A percentile compares a stretch with the other conserved stretches of the same genome.
Evolutionary conservation across 2,797 vertebrate genomes (phyloP).

Genomic region (Masticophis lateralis): DNA sequence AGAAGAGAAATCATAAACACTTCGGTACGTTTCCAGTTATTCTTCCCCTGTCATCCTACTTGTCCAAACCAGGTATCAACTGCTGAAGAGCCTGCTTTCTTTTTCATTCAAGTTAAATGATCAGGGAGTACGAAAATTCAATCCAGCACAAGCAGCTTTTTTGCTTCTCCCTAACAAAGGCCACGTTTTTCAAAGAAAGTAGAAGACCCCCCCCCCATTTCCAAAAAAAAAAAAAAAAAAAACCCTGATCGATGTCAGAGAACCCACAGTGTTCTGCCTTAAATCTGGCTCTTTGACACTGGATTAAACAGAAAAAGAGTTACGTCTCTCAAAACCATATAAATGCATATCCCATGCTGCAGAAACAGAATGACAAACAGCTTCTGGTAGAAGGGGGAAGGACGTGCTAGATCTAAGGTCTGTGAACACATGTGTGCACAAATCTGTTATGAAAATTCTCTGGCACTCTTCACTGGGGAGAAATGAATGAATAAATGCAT

Average conservation of each 20-base stretch:
- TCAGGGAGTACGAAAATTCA: background rate
- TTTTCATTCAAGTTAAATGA: background rate
- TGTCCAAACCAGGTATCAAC: background rate
- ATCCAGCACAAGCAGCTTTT: background rate
- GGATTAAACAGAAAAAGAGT: conserved; percentile 64
- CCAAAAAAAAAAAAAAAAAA: conserved; percentile 36
- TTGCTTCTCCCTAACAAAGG: conserved; percentile 23
- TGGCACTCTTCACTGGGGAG: conserved; percentile 25
- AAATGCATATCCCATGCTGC: conserved; percentile 39
- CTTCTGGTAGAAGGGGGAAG: conserved; percentile 38
- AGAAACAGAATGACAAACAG: conserved; percentile 60
- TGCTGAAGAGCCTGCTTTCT: background rate
- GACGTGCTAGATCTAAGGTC: conserved; percentile 43
- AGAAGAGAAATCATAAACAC: background rate
- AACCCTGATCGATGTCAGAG: conserved; percentile 37
- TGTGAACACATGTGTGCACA: conserved; percentile 19
- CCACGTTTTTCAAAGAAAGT: conserved; percentile 35
- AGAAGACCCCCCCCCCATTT: conserved; percentile 1
- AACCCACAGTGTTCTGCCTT: conserved; percentile 32
- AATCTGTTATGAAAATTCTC: conserved; percentile 51
- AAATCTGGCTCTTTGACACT: conserved; percentile 59
- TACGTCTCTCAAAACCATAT: conserved; percentile 51
- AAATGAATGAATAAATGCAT: conserved; percentile 9
- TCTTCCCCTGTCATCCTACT: background rate
- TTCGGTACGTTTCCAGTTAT: background rate